Conservation (phyloP, 1,140 invertebrate genomes). For the Eubasilissa regina region DNA sequence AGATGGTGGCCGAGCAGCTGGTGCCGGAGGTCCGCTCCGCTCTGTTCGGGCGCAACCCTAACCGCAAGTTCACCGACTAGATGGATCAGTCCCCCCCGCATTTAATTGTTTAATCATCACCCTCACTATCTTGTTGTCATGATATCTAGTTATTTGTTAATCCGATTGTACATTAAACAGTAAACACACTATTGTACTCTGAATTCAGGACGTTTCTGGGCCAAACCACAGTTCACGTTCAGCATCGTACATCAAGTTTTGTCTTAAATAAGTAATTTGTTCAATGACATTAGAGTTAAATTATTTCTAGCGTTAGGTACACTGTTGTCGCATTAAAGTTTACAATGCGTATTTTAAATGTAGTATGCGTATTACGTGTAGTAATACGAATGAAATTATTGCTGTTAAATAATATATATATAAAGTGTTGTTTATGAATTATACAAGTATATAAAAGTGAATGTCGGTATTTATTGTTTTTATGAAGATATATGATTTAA, state of each 20-base stretch:
- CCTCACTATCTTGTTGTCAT: neutral
- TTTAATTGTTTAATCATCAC: conserved; percentile 15
- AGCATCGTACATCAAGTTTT: conserved; percentile 38
- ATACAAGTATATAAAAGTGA: conserved; percentile 17
- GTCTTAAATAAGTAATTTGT: conserved; percentile 44
- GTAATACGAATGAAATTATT: neutral
- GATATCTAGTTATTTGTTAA: conserved; percentile 11
- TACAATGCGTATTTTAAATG: conserved; percentile 1
- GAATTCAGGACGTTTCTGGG: neutral
- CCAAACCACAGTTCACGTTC: conserved; percentile 21
- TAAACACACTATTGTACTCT: neutral
- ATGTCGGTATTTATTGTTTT: conserved; percentile 21
- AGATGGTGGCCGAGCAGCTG: conserved; percentile 94
- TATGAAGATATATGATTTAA: conserved; percentile 28
- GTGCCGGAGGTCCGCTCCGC: conserved; percentile 94
- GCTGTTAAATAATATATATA: conserved; percentile 29
- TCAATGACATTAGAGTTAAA: conserved; percentile 20
- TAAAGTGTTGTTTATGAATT: conserved; percentile 13
- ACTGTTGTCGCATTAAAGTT: conserved; percentile 39
- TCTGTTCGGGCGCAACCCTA: conserved; percentile 94
- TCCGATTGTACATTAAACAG: conserved; percentile 4
- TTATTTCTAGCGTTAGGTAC: conserved; percentile 44
- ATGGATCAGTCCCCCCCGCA: conserved; percentile 7
- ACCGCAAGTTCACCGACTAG: conserved; percentile 98
- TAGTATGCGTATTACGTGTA: conserved; percentile 3